These are phyloP conservation scores for Heliothis subflexa DNA, from an alignment of 1,140 invertebrate species.

Conservation along the genomic window DNA sequence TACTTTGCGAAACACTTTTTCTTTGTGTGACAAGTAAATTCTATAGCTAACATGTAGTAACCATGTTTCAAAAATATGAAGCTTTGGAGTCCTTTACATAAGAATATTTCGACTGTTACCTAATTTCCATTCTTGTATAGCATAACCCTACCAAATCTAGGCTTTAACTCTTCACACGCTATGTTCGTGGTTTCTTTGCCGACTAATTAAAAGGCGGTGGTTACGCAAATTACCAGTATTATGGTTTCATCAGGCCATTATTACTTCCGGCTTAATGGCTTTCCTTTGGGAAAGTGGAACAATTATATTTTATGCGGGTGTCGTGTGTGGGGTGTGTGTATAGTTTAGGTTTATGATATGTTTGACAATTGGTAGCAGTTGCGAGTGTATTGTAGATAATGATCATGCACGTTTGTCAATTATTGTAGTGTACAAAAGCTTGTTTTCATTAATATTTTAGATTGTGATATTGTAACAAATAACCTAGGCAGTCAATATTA, in stretches of 20 bases:
- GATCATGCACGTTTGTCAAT: not conserved
- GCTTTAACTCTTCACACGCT: slow-evolving; percentile 36
- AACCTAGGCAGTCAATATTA: too few species aligned
- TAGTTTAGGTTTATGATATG: slow-evolving; percentile 16
- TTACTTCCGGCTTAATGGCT: slow-evolving; percentile 59
- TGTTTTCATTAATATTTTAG: too few species aligned
- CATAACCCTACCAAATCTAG: slow-evolving; percentile 46
- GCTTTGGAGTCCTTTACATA: too few species aligned
- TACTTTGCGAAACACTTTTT: too few species aligned
- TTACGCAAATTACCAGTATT: slow-evolving; percentile 70
- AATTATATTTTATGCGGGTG: slow-evolving; percentile 49
- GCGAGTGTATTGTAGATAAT: not conserved
- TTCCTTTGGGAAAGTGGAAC: slow-evolving; percentile 49
- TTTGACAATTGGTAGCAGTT: slow-evolving; percentile 4
- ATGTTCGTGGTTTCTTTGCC: slow-evolving; percentile 60
- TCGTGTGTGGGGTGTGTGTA: slow-evolving; percentile 13
- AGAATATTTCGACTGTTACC: not conserved
- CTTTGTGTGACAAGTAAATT: too few species aligned
- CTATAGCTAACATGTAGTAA: too few species aligned
- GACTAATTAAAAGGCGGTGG: slow-evolving; percentile 67
- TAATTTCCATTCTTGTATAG: not conserved
- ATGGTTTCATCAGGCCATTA: slow-evolving; percentile 68
- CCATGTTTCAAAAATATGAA: too few species aligned
- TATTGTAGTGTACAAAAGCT: too few species aligned
- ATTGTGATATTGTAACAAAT: too few species aligned